phyloP scores from a whole-genome alignment of 2,797 vertebrate species.

The Sebastes diaconus region DNA sequence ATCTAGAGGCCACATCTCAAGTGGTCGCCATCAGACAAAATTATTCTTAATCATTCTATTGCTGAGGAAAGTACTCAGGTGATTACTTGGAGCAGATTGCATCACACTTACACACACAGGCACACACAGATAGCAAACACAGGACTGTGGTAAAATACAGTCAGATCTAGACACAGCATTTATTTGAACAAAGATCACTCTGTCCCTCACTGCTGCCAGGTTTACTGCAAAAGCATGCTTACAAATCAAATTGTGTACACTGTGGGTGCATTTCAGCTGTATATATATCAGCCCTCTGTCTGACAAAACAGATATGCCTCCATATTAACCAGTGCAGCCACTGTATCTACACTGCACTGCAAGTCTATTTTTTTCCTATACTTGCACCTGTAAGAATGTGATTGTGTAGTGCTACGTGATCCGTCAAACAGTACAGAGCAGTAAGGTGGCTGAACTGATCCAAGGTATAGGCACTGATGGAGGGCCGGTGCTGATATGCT shows the following conservation, averaged over 20 bases:
- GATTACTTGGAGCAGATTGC: constrained; percentile 30
- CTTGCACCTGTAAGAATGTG: neutral
- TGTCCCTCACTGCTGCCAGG: neutral
- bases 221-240: neutral
- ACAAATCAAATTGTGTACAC: neutral
- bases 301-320: neutral
- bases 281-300: neutral
- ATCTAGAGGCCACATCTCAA: constrained; percentile 41
- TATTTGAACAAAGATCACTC: constrained; percentile 1
- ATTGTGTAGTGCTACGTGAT: neutral
- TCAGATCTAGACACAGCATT: neutral
- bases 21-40: constrained; percentile 41
- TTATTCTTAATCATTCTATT: constrained; percentile 46
- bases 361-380: neutral
- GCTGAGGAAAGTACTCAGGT: constrained; percentile 28
- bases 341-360: neutral
- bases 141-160: neutral
- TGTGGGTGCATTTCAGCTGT: neutral
- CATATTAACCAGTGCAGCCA: neutral
- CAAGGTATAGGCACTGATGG: neutral
- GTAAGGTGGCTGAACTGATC: neutral
- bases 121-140: neutral
- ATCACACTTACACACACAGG: neutral
- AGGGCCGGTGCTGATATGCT: neutral
- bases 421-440: neutral